phyloP scores from a whole-genome alignment of 2,888 invertebrate species.

The Aelia acuminata region DNA sequence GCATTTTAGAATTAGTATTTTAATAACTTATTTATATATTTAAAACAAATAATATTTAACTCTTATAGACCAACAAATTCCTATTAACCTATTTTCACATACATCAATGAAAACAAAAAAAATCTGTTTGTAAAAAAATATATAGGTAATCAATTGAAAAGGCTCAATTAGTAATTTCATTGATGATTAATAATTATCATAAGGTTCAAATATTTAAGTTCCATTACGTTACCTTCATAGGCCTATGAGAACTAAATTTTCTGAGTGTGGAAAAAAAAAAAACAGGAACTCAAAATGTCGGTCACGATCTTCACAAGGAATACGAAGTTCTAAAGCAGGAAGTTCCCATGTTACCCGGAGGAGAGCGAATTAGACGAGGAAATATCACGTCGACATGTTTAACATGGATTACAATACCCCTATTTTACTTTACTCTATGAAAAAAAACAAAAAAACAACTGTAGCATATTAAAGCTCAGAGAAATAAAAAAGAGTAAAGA shows the following conservation, averaged over 20 bases:
- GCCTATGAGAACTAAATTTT: background rate
- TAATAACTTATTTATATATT: too few species aligned
- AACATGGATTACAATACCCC: background rate
- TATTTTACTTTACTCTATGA: background rate
- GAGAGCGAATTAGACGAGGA: background rate
- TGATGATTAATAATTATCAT: too few species aligned
- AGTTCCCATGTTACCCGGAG: background rate
- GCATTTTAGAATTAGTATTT: too few species aligned
- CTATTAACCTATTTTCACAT: too few species aligned
- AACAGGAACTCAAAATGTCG: background rate
- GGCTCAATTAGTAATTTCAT: too few species aligned
- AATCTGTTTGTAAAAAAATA: too few species aligned
- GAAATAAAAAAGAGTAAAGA: background rate
- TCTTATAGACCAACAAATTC: too few species aligned
- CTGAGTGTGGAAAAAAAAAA: background rate
- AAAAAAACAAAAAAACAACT: background rate
- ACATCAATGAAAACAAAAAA: too few species aligned
- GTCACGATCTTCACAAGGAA: background rate
- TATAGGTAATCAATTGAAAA: too few species aligned
- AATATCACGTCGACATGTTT: background rate
- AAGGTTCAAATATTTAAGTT: too few species aligned
- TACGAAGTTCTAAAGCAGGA: background rate
- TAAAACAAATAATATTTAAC: too few species aligned
- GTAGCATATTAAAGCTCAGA: background rate
- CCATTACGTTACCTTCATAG: background rate